These are phyloP conservation scores for Piprites chloris DNA, from an alignment of 2,113 vertebrate genomes.

Conservation along the genomic window DNA sequence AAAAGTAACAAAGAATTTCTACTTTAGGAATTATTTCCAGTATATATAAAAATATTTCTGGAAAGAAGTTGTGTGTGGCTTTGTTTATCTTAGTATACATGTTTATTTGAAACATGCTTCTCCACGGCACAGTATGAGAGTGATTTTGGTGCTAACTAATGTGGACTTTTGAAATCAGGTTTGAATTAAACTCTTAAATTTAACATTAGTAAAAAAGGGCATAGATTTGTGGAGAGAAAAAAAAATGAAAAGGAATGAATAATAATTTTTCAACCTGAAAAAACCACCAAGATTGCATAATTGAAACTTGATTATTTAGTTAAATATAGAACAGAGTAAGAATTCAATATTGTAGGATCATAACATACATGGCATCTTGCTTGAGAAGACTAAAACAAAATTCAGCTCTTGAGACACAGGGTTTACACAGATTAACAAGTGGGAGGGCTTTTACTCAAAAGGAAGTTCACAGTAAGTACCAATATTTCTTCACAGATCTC, in stretches of 20 bases:
- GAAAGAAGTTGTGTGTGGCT: neutral
- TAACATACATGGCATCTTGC: neutral
- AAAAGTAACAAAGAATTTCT: neutral
- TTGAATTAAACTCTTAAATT: neutral
- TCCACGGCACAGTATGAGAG: neutral
- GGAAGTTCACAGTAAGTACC: neutral
- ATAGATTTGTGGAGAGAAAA: neutral
- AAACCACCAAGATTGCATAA: accelerated
- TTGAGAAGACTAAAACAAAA: neutral
- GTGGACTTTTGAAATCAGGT: neutral
- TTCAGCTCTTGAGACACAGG: neutral
- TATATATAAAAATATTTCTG: neutral
- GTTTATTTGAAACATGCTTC: neutral
- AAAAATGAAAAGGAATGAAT: neutral
- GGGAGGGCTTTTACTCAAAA: neutral
- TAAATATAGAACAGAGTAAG: neutral
- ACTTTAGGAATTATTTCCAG: neutral
- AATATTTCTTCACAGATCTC: neutral
- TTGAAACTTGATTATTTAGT: neutral
- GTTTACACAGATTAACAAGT: neutral
- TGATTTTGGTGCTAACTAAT: neutral
- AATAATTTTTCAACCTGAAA: neutral
- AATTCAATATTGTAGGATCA: neutral
- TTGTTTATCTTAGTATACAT: neutral
- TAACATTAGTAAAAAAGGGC: neutral